Evolutionary conservation across 2,113 vertebrate species (phyloP), one percentile per base, ranked within the genome.

Genomic region (Gymnarchus niloticus): DNA sequence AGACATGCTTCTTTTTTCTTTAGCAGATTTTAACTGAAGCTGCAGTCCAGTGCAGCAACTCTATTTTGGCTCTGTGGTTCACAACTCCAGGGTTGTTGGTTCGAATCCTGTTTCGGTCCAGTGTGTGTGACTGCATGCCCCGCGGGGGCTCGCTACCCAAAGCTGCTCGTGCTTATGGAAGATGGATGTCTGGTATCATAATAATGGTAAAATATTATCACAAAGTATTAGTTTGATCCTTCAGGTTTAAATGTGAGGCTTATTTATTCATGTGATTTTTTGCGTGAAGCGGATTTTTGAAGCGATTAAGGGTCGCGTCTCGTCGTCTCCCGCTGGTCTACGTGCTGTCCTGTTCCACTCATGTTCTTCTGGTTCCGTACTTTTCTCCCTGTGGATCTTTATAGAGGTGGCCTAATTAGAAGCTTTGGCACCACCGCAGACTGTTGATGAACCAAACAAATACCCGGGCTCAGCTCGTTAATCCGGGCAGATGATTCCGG

Each of bases 401-500:
- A 51, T 84, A 41, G 51, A 84, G n/a, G 59, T 73, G 57, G 56
- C 17, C 48, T 83, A 57, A 76, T 81, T 87, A 85, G 46, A 21
- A 57, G 14, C 69, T 84, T 59, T 10, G 44, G 56, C 19, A 25
- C 78, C 44, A n/a, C 85, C 19, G 19, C 84, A 81, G 69, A 44
- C 56, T 82, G 57, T 49, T 85, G 84, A 86, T 84, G 88, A 85
- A 87, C 65, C 23, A 80, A 80, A 56, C 86, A 83, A 87, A 88
- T 86, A 78, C n/a, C 6, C 19, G 9, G 85, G 76, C 87, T 90
- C 83, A 88, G 56, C 85, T 84, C 78, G 85, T 57, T 88, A 85
- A 88, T 88, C 81, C 88, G 28, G 61, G 84, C 52, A 88, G 56
- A 88, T 87, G 86, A 88, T 86, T 85, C 49, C 83, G 76, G 87